Percentiles rank a stretch among this genome's conserved stretches.
phyloP scores from a whole-genome alignment of 2,797 vertebrate genomes.

The Enteromius mattozi region DNA sequence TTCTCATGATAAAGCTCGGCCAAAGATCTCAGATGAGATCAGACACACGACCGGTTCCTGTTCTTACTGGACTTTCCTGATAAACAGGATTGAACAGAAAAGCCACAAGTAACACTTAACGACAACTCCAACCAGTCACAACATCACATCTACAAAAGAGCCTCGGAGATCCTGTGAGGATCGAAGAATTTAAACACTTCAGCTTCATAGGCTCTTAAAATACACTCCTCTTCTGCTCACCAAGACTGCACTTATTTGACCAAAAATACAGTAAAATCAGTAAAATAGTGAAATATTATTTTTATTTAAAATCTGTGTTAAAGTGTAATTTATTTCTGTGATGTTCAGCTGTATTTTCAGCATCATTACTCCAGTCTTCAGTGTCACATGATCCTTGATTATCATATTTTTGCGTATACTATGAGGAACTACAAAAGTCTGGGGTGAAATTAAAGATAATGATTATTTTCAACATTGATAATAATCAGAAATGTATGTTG shows the following conservation, averaged over 20 bases:
- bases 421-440: neutral
- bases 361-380: neutral
- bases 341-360: no score
- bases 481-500: neutral
- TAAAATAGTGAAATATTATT: neutral
- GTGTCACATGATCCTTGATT: neutral
- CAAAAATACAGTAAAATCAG: neutral
- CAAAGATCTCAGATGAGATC: conserved; percentile 60
- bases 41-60: conserved; percentile 55
- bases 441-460: neutral
- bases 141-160: neutral
- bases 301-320: neutral
- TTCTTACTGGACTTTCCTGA: conserved; percentile 31
- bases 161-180: no score
- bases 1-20: conserved; percentile 72
- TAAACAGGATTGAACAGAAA: conserved; percentile 1
- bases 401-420: neutral
- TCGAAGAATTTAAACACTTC: neutral
- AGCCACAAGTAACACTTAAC: neutral
- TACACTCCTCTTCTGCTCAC: neutral
- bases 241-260: no score
- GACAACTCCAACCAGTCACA: neutral
- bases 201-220: neutral
- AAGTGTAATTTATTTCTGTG: neutral
- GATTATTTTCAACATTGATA: neutral